A percentile compares a stretch with the other conserved stretches of the same genome.
Conservation (phyloP, 1,140 invertebrate genomes). For the Campodea augens region DNA sequence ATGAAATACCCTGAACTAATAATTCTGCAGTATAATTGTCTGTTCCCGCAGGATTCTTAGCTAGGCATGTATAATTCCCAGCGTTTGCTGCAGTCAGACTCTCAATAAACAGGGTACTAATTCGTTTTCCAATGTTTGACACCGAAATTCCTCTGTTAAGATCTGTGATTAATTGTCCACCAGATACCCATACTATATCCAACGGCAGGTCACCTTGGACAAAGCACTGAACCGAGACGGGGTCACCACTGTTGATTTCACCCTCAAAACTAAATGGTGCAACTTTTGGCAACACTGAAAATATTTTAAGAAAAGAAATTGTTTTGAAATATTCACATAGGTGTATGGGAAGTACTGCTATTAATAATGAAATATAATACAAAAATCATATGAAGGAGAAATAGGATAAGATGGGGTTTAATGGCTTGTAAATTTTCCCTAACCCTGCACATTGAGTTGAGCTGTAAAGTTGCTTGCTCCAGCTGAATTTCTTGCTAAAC, state of each 20-base stretch:
- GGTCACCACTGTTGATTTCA: constrained; percentile 10
- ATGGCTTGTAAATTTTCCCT: too few relatives aligned
- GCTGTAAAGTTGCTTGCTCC: constrained; percentile 32
- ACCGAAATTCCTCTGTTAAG: constrained; percentile 7
- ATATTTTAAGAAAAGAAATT: too few relatives aligned
- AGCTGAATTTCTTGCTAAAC: constrained; percentile 26
- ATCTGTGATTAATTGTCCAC: constrained; percentile 10
- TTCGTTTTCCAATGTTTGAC: constrained; percentile 9
- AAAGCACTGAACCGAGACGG: constrained; percentile 12
- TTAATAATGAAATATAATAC: too few relatives aligned
- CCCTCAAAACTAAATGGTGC: constrained; percentile 12
- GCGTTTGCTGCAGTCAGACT: constrained; percentile 36
- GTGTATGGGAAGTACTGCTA: too few relatives aligned
- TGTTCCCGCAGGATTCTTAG: constrained; percentile 46
- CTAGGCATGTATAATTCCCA: constrained; percentile 63
- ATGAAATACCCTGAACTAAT: background rate
- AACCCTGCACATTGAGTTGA: constrained; percentile 36
- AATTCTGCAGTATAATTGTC: constrained; percentile 22
- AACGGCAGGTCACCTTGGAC: constrained; percentile 16
- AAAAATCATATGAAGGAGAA: too few relatives aligned
- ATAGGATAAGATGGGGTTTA: too few relatives aligned
- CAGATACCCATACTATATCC: constrained; percentile 15
- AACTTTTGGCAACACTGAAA: constrained; percentile 13
- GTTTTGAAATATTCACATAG: too few relatives aligned
- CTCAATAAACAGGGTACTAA: constrained; percentile 33